A percentile compares a stretch with the other conserved stretches of the same genome.
phyloP scores from a whole-genome alignment of 2,888 invertebrate species.

The Epinotia nisella region DNA sequence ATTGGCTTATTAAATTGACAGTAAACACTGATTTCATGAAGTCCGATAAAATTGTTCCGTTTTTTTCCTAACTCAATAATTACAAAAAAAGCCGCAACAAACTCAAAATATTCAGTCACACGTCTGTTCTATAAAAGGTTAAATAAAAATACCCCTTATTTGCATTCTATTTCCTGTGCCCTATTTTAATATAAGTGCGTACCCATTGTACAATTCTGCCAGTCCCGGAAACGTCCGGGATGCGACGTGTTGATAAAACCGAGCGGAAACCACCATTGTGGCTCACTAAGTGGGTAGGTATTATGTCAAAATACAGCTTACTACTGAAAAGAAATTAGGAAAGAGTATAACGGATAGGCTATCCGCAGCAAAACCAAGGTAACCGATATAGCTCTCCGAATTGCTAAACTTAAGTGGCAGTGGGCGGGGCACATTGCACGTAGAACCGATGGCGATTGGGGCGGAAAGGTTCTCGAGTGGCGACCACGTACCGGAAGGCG shows the following conservation, averaged over 20 bases:
- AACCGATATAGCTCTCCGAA: no score
- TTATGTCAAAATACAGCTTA: conserved; percentile 34
- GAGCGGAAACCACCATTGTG: conserved; percentile 27
- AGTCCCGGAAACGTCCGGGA: conserved; percentile 26
- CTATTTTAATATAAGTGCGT: conserved; percentile 6
- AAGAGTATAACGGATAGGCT: background rate
- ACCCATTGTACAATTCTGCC: conserved; percentile 16
- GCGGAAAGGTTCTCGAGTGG: no score
- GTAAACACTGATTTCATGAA: background rate
- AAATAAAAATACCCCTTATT: conserved; percentile 15
- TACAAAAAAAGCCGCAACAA: no score
- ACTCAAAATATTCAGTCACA: background rate
- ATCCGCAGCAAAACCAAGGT: no score
- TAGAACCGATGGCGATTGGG: no score
- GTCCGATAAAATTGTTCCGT: no score
- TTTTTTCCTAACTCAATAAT: no score
- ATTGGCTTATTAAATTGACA: no score
- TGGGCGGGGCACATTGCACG: no score
- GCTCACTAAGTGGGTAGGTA: conserved; percentile 34
- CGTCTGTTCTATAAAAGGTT: background rate
- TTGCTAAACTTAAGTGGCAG: no score
- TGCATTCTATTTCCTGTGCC: conserved; percentile 24
- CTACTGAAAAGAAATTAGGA: conserved; percentile 16
- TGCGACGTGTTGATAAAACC: conserved; percentile 33
- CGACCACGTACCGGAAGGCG: no score